phyloP scores from a whole-genome alignment of 2,113 vertebrate genomes.

The Calyptommatus sinebrachiatus region DNA sequence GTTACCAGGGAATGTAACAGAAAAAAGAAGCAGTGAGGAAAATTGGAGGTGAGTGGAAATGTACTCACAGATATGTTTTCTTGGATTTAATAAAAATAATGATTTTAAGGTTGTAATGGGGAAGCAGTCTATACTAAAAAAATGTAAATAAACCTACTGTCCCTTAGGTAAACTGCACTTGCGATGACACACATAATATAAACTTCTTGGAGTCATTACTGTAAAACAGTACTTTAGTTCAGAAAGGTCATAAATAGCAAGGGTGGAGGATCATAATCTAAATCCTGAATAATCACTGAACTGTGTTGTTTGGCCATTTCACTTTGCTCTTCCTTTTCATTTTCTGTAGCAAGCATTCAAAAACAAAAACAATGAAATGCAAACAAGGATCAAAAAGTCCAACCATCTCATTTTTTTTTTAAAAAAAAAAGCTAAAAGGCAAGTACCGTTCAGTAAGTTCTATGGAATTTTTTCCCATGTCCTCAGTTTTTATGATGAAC shows the following conservation, averaged over 20 bases:
- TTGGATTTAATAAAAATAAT: too few species aligned
- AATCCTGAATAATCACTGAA: not conserved
- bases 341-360: not conserved
- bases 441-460: not conserved
- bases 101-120: too few species aligned
- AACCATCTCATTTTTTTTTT: not conserved
- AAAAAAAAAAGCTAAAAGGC: not conserved
- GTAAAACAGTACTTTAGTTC: not conserved
- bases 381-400: not conserved
- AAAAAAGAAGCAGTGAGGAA: too few species aligned
- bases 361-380: not conserved
- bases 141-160: not conserved
- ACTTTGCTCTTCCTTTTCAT: constrained; percentile 1
- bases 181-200: not conserved
- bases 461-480: not conserved
- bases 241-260: not conserved
- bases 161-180: not conserved
- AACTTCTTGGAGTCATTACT: not conserved
- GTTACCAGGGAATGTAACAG: too few species aligned
- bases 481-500: constrained; percentile 16
- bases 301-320: not conserved
- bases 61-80: too few species aligned
- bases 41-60: too few species aligned
- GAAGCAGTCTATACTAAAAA: too few species aligned
- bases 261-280: not conserved